A percentile compares a stretch with the other conserved stretches of the same genome.
phyloP scores from a whole-genome alignment of 2,888 invertebrate genomes.

The Sinohyriopsis cumingii region DNA sequence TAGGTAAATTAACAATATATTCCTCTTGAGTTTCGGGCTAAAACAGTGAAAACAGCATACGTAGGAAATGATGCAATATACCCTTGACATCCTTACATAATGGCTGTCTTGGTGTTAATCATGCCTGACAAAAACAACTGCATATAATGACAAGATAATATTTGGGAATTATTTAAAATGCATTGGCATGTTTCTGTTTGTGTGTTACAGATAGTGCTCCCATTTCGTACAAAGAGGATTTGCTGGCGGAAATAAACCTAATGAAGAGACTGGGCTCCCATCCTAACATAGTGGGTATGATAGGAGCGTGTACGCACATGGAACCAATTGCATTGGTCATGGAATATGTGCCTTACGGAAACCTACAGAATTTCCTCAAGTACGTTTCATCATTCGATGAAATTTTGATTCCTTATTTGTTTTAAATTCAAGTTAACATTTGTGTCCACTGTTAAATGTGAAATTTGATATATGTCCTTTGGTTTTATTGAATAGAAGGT shows the following conservation, averaged over 20 bases:
- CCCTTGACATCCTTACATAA: no score
- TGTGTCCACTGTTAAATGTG: no score
- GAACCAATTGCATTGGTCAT: constrained; percentile 83
- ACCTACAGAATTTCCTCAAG: constrained; percentile 75
- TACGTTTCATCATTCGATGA: constrained; percentile 31
- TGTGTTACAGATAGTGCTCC: constrained; percentile 67
- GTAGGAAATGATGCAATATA: no score
- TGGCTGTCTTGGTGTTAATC: no score
- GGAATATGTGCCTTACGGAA: constrained; percentile 86
- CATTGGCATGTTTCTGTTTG: not conserved
- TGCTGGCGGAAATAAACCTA: constrained; percentile 84
- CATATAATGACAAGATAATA: no score
- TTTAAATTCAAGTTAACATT: not conserved
- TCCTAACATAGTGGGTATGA: constrained; percentile 82
- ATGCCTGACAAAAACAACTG: no score
- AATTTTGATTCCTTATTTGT: not conserved
- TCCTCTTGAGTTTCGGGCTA: no score
- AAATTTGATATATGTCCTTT: no score
- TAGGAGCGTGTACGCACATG: constrained; percentile 83
- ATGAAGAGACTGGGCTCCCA: constrained; percentile 85
- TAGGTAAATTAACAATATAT: no score
- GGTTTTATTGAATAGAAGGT: no score
- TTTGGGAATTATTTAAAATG: no score
- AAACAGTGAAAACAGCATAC: no score
- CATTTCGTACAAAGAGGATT: constrained; percentile 76